Evolutionary conservation across 2,797 vertebrate species (phyloP).

Genomic region (Molossus alvarezi): DNA sequence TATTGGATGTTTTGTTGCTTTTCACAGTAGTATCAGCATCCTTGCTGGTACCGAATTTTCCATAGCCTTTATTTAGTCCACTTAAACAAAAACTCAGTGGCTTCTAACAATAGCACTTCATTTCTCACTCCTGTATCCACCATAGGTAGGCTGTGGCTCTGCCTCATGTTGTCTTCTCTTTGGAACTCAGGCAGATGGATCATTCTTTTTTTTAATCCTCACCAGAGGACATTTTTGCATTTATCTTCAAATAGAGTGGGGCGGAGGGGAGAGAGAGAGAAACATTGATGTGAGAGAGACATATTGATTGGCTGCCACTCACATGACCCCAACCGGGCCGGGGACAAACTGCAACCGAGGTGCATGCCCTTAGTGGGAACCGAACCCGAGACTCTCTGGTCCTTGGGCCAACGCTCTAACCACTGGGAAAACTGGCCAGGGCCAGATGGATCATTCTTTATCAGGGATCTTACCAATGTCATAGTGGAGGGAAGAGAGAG

Average conservation of each 20-base stretch:
- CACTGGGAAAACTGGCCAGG: too few relatives aligned
- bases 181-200: neutral
- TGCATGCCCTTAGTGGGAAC: too few relatives aligned
- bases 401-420: too few relatives aligned
- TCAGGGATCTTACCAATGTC: neutral
- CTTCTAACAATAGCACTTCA: constrained; percentile 1
- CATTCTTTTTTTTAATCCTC: too few relatives aligned
- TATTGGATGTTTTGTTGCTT: constrained; percentile 43
- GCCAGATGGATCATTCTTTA: neutral
- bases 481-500: neutral
- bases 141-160: neutral
- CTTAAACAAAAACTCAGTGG: neutral
- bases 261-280: too few relatives aligned
- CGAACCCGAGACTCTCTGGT: too few relatives aligned
- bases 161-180: neutral
- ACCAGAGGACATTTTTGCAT: too few relatives aligned
- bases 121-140: neutral
- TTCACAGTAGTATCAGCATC: neutral
- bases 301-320: too few relatives aligned
- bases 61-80: constrained; percentile 23
- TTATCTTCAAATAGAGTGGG: too few relatives aligned
- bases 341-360: too few relatives aligned
- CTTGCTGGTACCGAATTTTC: constrained; percentile 35
- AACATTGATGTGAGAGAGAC: too few relatives aligned
- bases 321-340: too few relatives aligned